Base-by-base conservation (phyloP, 1,140 invertebrate genomes). In the Papilio machaon region DNA sequence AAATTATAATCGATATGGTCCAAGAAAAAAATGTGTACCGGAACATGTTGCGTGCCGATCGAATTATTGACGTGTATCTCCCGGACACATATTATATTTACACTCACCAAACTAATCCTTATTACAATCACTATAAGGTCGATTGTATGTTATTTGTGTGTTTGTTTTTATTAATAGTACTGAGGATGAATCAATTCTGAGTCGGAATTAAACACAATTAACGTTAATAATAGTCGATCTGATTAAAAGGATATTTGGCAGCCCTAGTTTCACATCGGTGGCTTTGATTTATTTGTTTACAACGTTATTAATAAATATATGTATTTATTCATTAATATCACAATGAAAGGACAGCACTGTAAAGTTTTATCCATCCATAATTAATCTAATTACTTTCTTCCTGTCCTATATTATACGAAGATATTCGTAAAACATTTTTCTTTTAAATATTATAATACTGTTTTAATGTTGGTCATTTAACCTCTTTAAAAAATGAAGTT, bases 21-120 rank as follows among this genome's bases (percentile, higher is more conserved):
- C 82, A 47, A 82, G 67, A 78, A 91, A 89, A 92, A 92, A 91
- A 91, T 86, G 58, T 86, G 83, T 89, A 90, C 88, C 90, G 88
- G 87, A 90, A 85, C 70, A 81, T 80, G 85, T 89, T 90, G 89
- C 90, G 87, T 91, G 88, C 77, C 82, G 91, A 90, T 89, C 90
- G 89, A 92, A 84, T 92, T 92, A 92, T 91, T 86, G 87, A 88
- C 82, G 90, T 89, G 89, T 17, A 92, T 90, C 89, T 90, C 92
- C 92, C 87, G 91, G 91, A 92, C 82, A 88, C 70, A 47, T 23
- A 38, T 80, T 74, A 76, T 82, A 80, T 83, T 43, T 82, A 80
- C 35, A 49, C 19, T 17, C 73, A 17, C 46, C 38, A 17, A 47
- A 73, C 10, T 73, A 11, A n/a, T 19, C 30, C 15, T 49, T 75